Percentiles rank a stretch among this genome's conserved stretches.
phyloP scores from a whole-genome alignment of 1,140 invertebrate species.

The Branchinecta lynchi region DNA sequence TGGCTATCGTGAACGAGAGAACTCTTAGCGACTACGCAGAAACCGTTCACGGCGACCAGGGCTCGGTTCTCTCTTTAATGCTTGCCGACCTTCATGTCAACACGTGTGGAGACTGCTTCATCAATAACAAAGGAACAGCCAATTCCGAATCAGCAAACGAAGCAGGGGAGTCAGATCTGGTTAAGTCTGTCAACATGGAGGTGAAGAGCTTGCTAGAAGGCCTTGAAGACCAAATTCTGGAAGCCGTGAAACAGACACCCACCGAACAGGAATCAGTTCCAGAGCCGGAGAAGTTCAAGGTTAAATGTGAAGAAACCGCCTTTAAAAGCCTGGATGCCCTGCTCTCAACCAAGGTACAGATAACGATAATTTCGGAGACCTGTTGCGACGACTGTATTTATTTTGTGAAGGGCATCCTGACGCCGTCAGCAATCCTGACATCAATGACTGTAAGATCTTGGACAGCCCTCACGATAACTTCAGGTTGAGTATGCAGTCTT shows the following conservation, averaged over 20 bases:
- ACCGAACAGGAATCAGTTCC: not conserved
- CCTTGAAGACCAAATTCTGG: conserved; percentile 26
- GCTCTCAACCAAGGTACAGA: no score
- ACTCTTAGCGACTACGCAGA: conserved; percentile 19
- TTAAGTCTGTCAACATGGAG: not conserved
- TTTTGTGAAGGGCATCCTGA: no score
- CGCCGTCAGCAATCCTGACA: no score
- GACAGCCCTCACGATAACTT: no score
- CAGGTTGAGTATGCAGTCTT: no score
- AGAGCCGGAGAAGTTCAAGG: not conserved
- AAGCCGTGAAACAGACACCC: conserved; percentile 27
- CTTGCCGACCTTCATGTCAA: not conserved
- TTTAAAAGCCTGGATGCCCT: not conserved
- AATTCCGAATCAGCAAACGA: not conserved
- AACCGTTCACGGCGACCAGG: conserved; percentile 13
- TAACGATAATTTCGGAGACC: no score
- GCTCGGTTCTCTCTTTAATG: not conserved
- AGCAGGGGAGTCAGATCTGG: not conserved
- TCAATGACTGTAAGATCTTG: no score
- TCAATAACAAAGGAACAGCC: not conserved
- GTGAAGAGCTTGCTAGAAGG: not conserved
- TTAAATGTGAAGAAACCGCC: not conserved
- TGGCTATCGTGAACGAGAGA: conserved; percentile 18
- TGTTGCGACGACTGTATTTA: no score
- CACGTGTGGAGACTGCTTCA: not conserved